Percentiles rank a stretch among this genome's conserved stretches.
These are phyloP conservation scores for Pampus argenteus DNA, from an alignment of 2,797 vertebrate genomes.

Conservation along the genomic window DNA sequence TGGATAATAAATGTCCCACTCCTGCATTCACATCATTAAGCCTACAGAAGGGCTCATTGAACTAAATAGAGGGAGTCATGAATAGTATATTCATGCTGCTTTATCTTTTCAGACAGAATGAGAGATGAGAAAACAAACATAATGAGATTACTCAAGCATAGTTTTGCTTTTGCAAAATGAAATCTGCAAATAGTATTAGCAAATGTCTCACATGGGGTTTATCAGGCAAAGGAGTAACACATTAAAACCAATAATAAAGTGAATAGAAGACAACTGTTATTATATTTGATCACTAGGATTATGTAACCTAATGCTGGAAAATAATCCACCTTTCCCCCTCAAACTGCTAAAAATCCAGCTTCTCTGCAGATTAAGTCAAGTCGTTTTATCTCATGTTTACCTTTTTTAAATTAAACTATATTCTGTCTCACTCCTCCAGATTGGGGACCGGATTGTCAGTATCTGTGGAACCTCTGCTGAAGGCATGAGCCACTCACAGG, in stretches of 20 bases:
- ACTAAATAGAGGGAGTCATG: slow-evolving; percentile 41
- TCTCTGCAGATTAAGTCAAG: neutral
- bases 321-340: neutral
- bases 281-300: neutral
- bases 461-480: slow-evolving; percentile 93
- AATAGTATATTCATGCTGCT: slow-evolving; percentile 57
- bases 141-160: slow-evolving; percentile 52
- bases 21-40: slow-evolving; percentile 53
- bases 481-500: slow-evolving; percentile 95
- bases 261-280: neutral
- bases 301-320: neutral
- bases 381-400: neutral
- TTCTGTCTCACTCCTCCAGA: slow-evolving; percentile 77
- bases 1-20: slow-evolving; percentile 76
- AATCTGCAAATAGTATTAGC: slow-evolving; percentile 10
- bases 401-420: neutral
- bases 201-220: neutral
- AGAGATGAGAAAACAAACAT: slow-evolving; percentile 30
- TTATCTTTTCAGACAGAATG: slow-evolving; percentile 43
- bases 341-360: slow-evolving; percentile 1
- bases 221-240: slow-evolving; percentile 3
- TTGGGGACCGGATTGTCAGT: slow-evolving; percentile 95
- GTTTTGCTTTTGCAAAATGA: slow-evolving; percentile 35
- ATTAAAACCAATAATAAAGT: neutral
- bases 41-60: slow-evolving; percentile 59